A percentile compares a stretch with the other conserved stretches of the same genome.
Conservation (phyloP, 1,140 invertebrate species). For the Diachasma alloeum region DNA sequence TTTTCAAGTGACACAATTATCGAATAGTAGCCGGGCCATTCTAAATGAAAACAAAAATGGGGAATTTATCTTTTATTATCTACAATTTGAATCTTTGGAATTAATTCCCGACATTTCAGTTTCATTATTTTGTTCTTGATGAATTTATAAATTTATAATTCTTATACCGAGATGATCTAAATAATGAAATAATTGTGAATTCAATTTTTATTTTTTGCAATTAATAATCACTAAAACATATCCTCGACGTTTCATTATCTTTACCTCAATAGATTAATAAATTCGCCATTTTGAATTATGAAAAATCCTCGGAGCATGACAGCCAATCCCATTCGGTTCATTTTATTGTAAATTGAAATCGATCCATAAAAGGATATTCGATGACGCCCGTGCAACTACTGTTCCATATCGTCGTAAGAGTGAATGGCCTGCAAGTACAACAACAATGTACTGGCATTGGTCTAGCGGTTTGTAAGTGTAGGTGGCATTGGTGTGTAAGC, state of each 20-base stretch:
- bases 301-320: background rate
- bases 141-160: too few species aligned
- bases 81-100: too few species aligned
- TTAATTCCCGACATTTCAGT: too few species aligned
- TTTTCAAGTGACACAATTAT: too few species aligned
- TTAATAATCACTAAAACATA: background rate
- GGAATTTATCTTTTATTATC: too few species aligned
- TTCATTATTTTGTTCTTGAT: too few species aligned
- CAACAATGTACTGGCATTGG: background rate
- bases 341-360: slow-evolving; percentile 6
- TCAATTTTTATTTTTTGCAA: too few species aligned
- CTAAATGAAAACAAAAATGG: background rate
- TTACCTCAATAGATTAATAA: background rate
- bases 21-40: too few species aligned
- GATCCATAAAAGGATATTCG: slow-evolving; percentile 2
- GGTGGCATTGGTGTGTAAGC: background rate
- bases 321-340: background rate
- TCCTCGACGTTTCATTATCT: background rate
- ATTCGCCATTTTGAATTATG: background rate
- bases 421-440: slow-evolving; percentile 9
- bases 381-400: slow-evolving; percentile 1
- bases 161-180: too few species aligned
- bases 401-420: background rate
- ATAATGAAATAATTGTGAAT: too few species aligned
- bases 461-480: slow-evolving; percentile 1